Evolutionary conservation across 2,113 vertebrate species (phyloP).

Genomic region (Dendrocopos noguchii): DNA sequence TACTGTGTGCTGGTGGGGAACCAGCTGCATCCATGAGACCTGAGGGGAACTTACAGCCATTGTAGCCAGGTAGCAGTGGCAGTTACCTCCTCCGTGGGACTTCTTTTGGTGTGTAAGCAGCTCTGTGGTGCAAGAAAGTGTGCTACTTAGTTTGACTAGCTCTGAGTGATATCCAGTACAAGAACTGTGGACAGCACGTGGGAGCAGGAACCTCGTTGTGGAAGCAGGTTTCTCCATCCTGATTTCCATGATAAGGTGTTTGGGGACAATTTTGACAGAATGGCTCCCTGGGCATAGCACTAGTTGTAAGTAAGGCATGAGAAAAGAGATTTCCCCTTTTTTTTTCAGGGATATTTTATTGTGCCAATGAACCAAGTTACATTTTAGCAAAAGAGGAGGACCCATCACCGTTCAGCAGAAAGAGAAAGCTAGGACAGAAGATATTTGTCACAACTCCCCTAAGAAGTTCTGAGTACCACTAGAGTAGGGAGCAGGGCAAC

Average conservation of each 20-base stretch:
- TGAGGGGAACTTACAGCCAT: not conserved
- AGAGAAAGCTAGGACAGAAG: not conserved
- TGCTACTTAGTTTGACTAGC: not conserved
- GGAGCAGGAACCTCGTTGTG: not conserved
- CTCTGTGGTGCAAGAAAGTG: not conserved
- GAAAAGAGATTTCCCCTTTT: not conserved
- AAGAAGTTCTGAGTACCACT: not conserved
- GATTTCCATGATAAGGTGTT: not conserved
- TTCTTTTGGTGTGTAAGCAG: not conserved
- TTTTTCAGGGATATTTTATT: not conserved
- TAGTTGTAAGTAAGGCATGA: not conserved
- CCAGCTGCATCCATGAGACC: not conserved
- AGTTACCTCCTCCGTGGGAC: not conserved
- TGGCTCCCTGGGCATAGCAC: not conserved
- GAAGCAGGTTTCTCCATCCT: not conserved
- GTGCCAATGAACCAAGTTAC: not conserved
- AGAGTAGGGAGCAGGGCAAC: not conserved
- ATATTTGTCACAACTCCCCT: not conserved
- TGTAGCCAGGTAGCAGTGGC: not conserved
- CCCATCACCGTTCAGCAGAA: not conserved
- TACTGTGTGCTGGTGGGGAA: accelerated
- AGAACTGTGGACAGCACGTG: not conserved
- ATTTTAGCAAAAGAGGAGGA: not conserved
- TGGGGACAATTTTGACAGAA: not conserved
- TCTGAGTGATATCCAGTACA: not conserved